Percentiles rank a stretch among this genome's conserved stretches.
These are phyloP conservation scores for Ploceus nigricollis DNA, from an alignment of 2,113 vertebrate species.

Conservation along the genomic window DNA sequence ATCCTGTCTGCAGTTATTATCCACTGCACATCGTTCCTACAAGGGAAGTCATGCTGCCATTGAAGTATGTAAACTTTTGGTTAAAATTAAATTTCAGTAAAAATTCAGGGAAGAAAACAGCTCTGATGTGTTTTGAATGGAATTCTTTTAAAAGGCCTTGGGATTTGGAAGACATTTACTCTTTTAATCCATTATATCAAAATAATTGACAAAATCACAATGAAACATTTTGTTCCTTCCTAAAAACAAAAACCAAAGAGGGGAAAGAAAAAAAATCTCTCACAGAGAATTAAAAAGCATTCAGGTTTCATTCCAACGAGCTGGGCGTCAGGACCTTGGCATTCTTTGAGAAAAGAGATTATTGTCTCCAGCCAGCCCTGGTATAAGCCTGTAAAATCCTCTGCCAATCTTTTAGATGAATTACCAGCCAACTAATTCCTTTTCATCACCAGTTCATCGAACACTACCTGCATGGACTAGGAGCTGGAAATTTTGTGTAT, in stretches of 20 bases:
- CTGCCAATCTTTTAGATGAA: constrained; percentile 66
- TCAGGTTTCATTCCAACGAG: constrained; percentile 64
- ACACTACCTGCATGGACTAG: constrained; percentile 52
- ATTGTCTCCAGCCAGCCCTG: constrained; percentile 60
- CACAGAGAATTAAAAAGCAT: constrained; percentile 63
- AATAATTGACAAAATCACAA: constrained; percentile 69
- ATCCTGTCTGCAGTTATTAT: neutral
- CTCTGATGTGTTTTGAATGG: constrained; percentile 51
- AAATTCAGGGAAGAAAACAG: constrained; percentile 40
- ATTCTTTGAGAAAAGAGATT: constrained; percentile 56
- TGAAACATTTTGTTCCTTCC: constrained; percentile 68
- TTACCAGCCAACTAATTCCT: constrained; percentile 56
- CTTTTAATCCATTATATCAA: constrained; percentile 67
- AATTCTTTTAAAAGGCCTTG: constrained; percentile 57
- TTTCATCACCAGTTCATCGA: constrained; percentile 59
- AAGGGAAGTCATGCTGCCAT: neutral
- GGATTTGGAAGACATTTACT: constrained; percentile 65
- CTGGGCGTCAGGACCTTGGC: constrained; percentile 57
- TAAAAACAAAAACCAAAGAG: constrained; percentile 57
- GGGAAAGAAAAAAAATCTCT: constrained; percentile 37
- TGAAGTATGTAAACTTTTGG: neutral
- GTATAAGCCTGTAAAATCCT: constrained; percentile 61
- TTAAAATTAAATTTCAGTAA: constrained; percentile 50
- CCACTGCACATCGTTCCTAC: neutral
- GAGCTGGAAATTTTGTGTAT: constrained; percentile 9